Evolutionary conservation across 2,888 invertebrate genomes (phyloP).

Genomic region (Hydrotaea cyrtoneurina): DNA sequence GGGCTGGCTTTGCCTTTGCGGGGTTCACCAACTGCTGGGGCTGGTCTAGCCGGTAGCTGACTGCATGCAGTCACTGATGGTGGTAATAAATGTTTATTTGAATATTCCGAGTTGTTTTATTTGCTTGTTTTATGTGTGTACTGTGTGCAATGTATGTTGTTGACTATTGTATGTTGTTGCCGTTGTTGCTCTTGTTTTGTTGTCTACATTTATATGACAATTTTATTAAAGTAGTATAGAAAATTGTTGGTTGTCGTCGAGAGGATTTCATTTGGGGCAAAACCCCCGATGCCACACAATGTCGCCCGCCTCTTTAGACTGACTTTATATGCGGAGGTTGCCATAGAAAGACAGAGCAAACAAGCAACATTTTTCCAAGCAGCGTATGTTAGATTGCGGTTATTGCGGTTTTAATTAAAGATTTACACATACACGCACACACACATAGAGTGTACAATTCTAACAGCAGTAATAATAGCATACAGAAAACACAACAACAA

Average conservation of each 20-base stretch:
- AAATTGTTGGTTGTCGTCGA: conserved; percentile 55
- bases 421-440: conserved; percentile 53
- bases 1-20: not conserved
- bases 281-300: not conserved
- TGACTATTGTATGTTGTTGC: not conserved
- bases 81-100: conserved; percentile 56
- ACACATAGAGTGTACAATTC: conserved; percentile 39
- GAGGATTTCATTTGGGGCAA: not conserved
- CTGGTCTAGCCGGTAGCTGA: not conserved
- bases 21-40: not conserved
- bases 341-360: not conserved
- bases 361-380: conserved; percentile 26
- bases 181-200: not conserved
- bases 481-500: not conserved
- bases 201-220: conserved; percentile 61
- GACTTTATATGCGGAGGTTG: not conserved
- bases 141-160: conserved; percentile 21
- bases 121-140: conserved; percentile 36
- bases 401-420: conserved; percentile 67
- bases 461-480: conserved; percentile 26
- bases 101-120: conserved; percentile 46
- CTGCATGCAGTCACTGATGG: conserved; percentile 3
- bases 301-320: not conserved
- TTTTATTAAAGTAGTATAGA: conserved; percentile 66
- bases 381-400: conserved; percentile 55